These are phyloP conservation scores for Listrodromus nycthemerus DNA, from an alignment of 2,888 invertebrate genomes.

Conservation along the genomic window DNA sequence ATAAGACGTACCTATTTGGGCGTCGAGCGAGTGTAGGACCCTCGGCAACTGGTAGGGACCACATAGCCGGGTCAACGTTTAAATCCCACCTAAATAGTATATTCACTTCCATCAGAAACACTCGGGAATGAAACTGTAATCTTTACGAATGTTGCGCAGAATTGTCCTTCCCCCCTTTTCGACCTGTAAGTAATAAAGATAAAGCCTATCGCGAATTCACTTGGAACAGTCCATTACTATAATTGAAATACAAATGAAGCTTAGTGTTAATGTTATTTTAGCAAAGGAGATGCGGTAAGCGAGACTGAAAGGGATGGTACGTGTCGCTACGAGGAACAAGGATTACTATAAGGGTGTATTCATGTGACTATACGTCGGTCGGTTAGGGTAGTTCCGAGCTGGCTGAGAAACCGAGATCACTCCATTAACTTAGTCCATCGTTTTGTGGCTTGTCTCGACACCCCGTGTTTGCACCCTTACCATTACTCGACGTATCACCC, in stretches of 20 bases:
- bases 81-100: neutral
- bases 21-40: too few species aligned
- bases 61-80: neutral
- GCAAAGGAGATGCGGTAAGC: constrained; percentile 34
- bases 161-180: neutral
- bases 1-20: too few species aligned
- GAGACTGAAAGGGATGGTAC: constrained; percentile 37
- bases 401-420: constrained; percentile 63
- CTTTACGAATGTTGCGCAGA: neutral
- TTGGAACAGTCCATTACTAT: constrained; percentile 1
- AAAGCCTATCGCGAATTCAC: neutral
- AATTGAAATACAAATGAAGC: constrained; percentile 35
- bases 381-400: constrained; percentile 14
- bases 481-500: constrained; percentile 68
- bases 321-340: constrained; percentile 9
- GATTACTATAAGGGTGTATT: constrained; percentile 18
- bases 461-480: constrained; percentile 55
- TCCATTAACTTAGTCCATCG: constrained; percentile 73
- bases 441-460: constrained; percentile 72
- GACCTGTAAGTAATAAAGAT: neutral
- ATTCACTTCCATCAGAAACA: neutral
- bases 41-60: neutral
- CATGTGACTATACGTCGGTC: constrained; percentile 26
- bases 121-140: neutral
- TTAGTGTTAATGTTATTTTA: constrained; percentile 34